Evolutionary conservation across 2,888 invertebrate species (phyloP), one percentile per base, ranked within the genome.

Genomic region (Odontothrips loti): DNA sequence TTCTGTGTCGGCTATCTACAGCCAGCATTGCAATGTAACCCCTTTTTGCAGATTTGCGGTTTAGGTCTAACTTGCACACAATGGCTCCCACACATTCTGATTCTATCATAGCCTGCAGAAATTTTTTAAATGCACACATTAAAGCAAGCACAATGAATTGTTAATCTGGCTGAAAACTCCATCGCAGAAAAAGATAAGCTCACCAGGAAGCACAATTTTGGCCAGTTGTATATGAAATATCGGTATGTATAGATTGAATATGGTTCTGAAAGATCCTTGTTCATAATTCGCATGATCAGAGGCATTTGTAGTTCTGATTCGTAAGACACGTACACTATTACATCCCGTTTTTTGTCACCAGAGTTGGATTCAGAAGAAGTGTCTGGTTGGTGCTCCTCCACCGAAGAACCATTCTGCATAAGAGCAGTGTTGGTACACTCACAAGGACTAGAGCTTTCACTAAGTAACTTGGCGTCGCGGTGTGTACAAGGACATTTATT

Each of bases 151-250:
- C 10, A 12, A 23, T 68, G 0, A 79, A 29, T 29, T 29, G 20
- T 51, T 47, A 79, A n/a, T n/a, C n/a, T n/a, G n/a, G n/a, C n/a
- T n/a, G n/a, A n/a, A n/a, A n/a, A n/a, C n/a, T n/a, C n/a, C n/a
- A n/a, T n/a, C n/a, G n/a, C n/a, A 58, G 17, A 34, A 81, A 47
- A 81, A n/a, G n/a, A n/a, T n/a, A n/a, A 83, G 88, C 92, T 90
- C 89, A 94, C 94, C 90, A 99, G 90, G 90, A 97, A 98, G 90
- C 99, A 99, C 84, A 99, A 90, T 89, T 98, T 96, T 87, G 99
- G 99, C 99, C 99, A 99, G 89, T 99, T 99, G 88, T 99, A 98
- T 88, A 99, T 98, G 90, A 99, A 99, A 91, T 99, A 99, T 90
- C 99, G 93, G 90, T 99, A 99, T 48, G 99, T 99, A 89, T 99